These are phyloP conservation scores for Phocoena phocoena DNA, from an alignment of 2,113 vertebrate genomes.

Conservation along the genomic window DNA sequence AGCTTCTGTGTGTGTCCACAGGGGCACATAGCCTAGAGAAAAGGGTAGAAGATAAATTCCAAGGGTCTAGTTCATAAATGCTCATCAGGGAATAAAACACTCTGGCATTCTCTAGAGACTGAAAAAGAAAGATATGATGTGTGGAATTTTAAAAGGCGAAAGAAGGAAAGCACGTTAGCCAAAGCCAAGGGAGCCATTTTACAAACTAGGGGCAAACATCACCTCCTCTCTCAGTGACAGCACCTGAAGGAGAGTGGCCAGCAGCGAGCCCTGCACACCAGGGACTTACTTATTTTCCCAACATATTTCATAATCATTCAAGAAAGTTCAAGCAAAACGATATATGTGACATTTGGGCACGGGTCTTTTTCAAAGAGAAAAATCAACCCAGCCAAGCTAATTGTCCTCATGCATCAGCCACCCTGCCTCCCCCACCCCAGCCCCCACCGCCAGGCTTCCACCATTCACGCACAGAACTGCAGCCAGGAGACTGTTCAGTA, in stretches of 20 bases:
- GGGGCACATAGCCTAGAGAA: not conserved
- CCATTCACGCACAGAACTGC: not conserved
- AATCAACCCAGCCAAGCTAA: not conserved
- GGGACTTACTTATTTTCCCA: slow-evolving; percentile 22
- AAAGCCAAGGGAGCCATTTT: not conserved
- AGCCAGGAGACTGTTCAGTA: not conserved
- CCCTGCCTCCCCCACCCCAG: fast-evolving
- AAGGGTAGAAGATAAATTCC: not conserved
- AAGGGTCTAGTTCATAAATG: slow-evolving; percentile 3
- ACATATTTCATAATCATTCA: slow-evolving; percentile 24
- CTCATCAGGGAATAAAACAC: not conserved
- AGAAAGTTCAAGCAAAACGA: slow-evolving; percentile 15
- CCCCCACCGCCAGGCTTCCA: not conserved
- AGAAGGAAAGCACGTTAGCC: not conserved
- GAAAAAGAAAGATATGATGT: slow-evolving; percentile 37
- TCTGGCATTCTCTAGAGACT: not conserved
- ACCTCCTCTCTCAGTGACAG: not conserved
- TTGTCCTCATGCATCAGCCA: not conserved
- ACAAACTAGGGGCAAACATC: not conserved
- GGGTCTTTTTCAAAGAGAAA: slow-evolving; percentile 42
- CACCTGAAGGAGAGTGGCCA: not conserved
- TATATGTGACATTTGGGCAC: slow-evolving; percentile 3
- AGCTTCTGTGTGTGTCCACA: fast-evolving
- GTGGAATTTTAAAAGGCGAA: slow-evolving; percentile 38
- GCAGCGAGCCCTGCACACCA: not conserved